Evolutionary conservation across 2,113 vertebrate genomes (phyloP), one percentile per base, ranked within the genome.

Genomic region (Sylvietta virens): DNA sequence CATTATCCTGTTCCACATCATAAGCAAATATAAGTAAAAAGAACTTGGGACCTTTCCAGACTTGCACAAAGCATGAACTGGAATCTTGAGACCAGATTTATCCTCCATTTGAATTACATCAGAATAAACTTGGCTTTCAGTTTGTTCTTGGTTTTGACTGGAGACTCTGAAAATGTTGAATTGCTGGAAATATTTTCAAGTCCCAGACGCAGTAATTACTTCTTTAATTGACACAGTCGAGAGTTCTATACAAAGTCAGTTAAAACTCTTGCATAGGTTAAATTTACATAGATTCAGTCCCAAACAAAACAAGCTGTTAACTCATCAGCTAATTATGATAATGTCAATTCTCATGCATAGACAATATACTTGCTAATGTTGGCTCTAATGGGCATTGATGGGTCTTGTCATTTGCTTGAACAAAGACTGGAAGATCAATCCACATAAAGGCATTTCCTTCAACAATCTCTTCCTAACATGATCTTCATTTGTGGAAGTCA

Each of bases 91-190:
- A 76, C 83, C 57, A 71, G 89, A 92, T 96, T 95, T 91, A 67
- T 89, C 69, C 56, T 88, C 40, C 60, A 35, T 71, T 95, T 74
- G 77, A 94, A 91, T 87, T 81, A 81, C 91, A 94, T 78, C 72
- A 94, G 80, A 94, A 79, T 92, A 86, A 92, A 95, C 92, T 51
- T 95, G 88, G 83, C 81, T 92, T 86, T 95, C 81, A 53, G 15
- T 87, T 93, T 93, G 17, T 90, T 82, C 87, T 95, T 89, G 65
- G 45, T 89, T 94, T 95, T 81, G 70, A 85, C 66, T 89, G 53
- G 77, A 73, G 62, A 57, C 73, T 82, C 50, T 90, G 90, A 84
- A 90, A 89, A 87, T 71, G 23, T 85, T 91, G 84, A 91, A 72
- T 69, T 80, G 74, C 87, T 94, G 87, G 87, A 95, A 91, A 80